Base-by-base conservation (phyloP, 2,888 invertebrate species). In the Exephanes ischioxanthus region DNA sequence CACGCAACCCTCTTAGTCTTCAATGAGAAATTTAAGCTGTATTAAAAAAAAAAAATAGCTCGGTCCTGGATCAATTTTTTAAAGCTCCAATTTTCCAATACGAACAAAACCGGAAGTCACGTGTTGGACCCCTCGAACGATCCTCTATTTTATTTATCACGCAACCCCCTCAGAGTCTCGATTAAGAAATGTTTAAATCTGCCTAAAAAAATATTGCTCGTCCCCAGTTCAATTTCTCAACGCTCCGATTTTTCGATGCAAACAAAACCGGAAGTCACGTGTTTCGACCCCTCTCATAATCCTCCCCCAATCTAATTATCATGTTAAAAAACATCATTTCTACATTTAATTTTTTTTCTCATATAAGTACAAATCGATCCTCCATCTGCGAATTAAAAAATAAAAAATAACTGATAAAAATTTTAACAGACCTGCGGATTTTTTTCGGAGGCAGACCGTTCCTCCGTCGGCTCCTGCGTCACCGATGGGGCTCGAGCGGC, bases 341-440 rank as follows among this genome's bases (percentile, higher is more conserved):
- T 11, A 41, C 11, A 41, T 11, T 3, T 19, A 7, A 7, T 19
- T 19, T 55, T 11, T 9, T 9, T 19, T 19, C 19, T 6, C 19
- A 0, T 19, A 7, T 2, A 19, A 5, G 2, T 19, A 16, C 1
- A 22, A 9, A 22, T 55, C 55, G 22, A 55, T 19, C 11, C 22
- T 22, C 9, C 22, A 55, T 22, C 33, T 33, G 5, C 5, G 33
- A 33, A 1, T 33, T 6, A 33, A 33, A 33, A 33, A 33, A 30
- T 41, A 66, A 45, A 45, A 3, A 19, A 67, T 80, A 14, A 4
- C 16, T 48, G 45, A 48, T 1, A 48, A 48, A 0, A 48, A 16
- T 48, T 48, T 16, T 16, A 48, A 48, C 45, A 48, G 75, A 84
- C 84, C 84, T 84, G 70, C 55, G 16, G 4, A 3, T 63, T 16